These are phyloP conservation scores for Eptesicus fuscus DNA, from an alignment of 2,113 vertebrate species.

Conservation along the genomic window DNA sequence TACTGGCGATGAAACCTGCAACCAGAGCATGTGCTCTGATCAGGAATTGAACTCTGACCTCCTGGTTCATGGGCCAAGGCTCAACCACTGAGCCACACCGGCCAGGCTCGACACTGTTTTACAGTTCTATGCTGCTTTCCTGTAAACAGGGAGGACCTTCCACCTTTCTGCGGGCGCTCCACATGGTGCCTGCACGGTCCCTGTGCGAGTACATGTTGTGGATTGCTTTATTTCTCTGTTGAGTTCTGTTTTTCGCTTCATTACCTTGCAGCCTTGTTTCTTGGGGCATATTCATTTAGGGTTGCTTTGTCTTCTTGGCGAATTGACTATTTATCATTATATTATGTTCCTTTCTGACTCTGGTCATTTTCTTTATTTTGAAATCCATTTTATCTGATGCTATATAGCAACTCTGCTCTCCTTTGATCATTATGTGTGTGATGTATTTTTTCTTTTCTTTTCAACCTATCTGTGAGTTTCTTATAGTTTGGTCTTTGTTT, in stretches of 20 bases:
- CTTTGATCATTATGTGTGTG: not conserved
- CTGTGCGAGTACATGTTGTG: not conserved
- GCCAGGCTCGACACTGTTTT: too few species aligned
- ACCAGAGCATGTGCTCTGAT: too few species aligned
- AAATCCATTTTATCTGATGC: not conserved
- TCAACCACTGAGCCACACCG: too few species aligned
- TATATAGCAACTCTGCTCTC: not conserved
- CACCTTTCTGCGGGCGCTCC: rapidly evolving
- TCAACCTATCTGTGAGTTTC: not conserved
- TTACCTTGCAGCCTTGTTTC: not conserved
- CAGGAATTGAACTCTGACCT: too few species aligned
- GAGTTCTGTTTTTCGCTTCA: not conserved
- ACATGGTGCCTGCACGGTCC: not conserved
- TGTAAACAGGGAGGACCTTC: rapidly evolving
- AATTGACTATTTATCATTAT: not conserved
- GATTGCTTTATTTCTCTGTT: not conserved
- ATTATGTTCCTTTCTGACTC: not conserved
- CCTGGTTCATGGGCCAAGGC: too few species aligned
- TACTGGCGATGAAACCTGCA: too few species aligned
- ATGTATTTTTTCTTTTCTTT: not conserved
- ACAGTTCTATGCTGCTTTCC: rapidly evolving
- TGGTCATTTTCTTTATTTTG: not conserved
- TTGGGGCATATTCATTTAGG: not conserved
- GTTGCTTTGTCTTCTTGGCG: not conserved
- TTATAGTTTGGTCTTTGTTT: not conserved